Evolutionary conservation across 2,797 vertebrate genomes (phyloP).

Genomic region (Leontocebus nigricollis): DNA sequence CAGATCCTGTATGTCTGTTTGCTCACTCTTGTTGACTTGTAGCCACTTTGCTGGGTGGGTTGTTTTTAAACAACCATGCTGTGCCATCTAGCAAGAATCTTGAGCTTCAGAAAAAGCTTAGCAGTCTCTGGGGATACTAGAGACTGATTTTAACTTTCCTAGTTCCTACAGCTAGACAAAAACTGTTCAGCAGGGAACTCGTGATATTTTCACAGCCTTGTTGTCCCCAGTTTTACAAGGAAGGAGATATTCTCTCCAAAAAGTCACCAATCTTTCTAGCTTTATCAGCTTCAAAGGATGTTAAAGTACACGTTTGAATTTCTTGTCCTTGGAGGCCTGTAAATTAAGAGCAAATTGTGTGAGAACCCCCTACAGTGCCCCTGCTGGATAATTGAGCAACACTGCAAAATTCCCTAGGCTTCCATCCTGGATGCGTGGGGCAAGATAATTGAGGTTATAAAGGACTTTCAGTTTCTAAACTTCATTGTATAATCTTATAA

Average conservation of each 20-base stretch:
- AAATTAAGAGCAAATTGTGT: neutral
- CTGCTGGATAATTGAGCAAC: neutral
- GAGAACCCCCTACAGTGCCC: rapidly evolving
- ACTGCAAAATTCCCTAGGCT: neutral
- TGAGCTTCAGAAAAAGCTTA: constrained; percentile 13
- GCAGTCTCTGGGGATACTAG: neutral
- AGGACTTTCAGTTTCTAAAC: constrained; percentile 24
- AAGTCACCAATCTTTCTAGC: neutral
- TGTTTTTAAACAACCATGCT: neutral
- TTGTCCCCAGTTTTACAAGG: neutral
- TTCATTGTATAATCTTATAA: constrained; percentile 37
- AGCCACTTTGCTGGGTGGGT: neutral
- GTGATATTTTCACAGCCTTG: constrained; percentile 48
- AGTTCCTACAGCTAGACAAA: constrained; percentile 6
- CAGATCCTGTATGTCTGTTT: neutral
- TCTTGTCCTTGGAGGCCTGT: neutral
- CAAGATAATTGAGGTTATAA: constrained; percentile 27
- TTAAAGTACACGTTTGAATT: constrained; percentile 6
- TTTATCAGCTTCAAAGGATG: constrained; percentile 41
- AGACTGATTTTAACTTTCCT: neutral
- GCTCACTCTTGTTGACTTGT: neutral
- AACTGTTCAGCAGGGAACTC: constrained; percentile 19
- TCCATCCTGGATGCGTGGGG: neutral
- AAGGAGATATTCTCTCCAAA: neutral
- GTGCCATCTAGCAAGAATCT: neutral